Base-by-base conservation (phyloP, 2,113 vertebrate genomes). In the Typhlomys cinereus region DNA sequence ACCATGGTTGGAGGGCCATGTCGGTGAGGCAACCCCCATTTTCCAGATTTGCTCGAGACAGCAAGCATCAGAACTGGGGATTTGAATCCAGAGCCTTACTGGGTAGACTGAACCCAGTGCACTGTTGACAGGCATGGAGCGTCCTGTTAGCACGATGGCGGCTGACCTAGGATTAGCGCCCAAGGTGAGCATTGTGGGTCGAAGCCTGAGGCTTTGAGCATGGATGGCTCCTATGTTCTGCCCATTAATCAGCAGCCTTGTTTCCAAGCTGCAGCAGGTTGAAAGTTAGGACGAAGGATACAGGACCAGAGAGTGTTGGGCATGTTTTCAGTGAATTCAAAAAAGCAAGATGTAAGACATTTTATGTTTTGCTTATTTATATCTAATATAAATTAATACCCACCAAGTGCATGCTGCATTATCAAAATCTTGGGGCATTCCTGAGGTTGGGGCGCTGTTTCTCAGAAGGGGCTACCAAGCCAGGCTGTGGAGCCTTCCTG, bases 41-140 rank as follows among this genome's bases (percentile, higher is more conserved):
- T 39, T 70, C 36, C 44, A 66, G 57, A 82, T 29, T n/a, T 69
- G 21, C 67, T 36, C 36, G 41, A 61, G 39, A 20, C n/a, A 2
- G 20, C 5, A 11, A 46, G 15, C 52, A 52, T 48, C 7, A 29
- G 76, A n/a, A 18, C 59, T 41, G 17, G 82, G 39, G 41, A 59
- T n/a, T n/a, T 18, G 78, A 89, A 80, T 62, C 52, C 41, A 17
- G 20, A 34, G 10, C 36, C 46, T 50, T 85, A n/a, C 44, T 23
- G 13, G 9, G 5, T 1, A 0, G 41, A 41, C 39, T 61, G 67
- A 69, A 36, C 88, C 54, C 23, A 27, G 4, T 31, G 7, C 2
- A 2, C 82, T 78, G 9, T 20, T 2, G 0, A 0, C 75, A 1
- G 0, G 29, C 31, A 1, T 2, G 0, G n/a, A 29, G 46, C 27